A percentile compares a stretch with the other conserved stretches of the same genome.
Conservation (phyloP, 2,888 invertebrate genomes). For the Drosophila kuntzei region DNA sequence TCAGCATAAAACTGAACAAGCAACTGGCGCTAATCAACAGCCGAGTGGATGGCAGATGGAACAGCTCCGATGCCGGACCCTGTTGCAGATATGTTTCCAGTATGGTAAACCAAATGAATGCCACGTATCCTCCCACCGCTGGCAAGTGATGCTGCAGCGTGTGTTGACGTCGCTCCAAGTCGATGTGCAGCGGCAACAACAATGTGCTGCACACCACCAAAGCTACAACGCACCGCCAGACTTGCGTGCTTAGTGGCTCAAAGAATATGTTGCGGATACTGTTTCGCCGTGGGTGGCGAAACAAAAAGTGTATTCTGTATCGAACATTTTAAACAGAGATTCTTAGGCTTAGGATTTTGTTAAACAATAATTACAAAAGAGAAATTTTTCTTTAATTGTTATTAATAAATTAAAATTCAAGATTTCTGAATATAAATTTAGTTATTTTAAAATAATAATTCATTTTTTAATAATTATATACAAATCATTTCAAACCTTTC, state of each 20-base stretch:
- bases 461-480: no score
- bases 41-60: conserved; percentile 78
- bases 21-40: conserved; percentile 73
- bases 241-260: conserved; percentile 76
- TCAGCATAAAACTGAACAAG: conserved; percentile 80
- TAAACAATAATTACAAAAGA: no score
- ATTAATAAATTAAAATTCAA: no score
- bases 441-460: no score
- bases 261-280: conserved; percentile 83
- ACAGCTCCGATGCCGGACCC: conserved; percentile 76
- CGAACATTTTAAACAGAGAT: neutral
- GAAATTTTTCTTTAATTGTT: no score
- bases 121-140: conserved; percentile 60
- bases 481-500: no score
- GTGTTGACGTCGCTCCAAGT: conserved; percentile 59
- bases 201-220: conserved; percentile 63
- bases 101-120: conserved; percentile 78
- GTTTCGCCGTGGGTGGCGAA: conserved; percentile 82
- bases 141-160: neutral
- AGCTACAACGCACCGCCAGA: conserved; percentile 80
- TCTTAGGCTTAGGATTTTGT: no score
- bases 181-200: conserved; percentile 71
- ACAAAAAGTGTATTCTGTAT: conserved; percentile 78
- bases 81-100: conserved; percentile 82
- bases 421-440: no score